Conservation (phyloP, 2,797 vertebrate genomes). For the Dryobates pubescens region DNA sequence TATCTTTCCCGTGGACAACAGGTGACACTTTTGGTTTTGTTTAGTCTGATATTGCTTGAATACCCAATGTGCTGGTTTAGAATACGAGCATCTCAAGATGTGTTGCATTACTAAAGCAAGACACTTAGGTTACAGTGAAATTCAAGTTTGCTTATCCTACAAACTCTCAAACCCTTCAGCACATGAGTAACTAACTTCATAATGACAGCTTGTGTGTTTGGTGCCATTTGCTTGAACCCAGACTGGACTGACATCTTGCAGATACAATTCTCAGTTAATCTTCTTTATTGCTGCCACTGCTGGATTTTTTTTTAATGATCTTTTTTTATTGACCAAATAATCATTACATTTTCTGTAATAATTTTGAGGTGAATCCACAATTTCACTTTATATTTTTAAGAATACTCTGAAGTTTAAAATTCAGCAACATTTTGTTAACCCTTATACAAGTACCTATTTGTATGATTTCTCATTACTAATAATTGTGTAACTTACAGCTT, state of each 20-base stretch:
- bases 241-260: not conserved
- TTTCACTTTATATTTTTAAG: not conserved
- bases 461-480: not conserved
- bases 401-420: not conserved
- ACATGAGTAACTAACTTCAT: not conserved
- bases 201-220: not conserved
- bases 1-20: not conserved
- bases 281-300: not conserved
- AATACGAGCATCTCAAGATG: not conserved
- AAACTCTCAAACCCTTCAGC: not conserved
- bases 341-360: not conserved
- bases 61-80: not conserved
- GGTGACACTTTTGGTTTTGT: not conserved
- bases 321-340: not conserved
- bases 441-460: not conserved
- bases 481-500: constrained; percentile 24
- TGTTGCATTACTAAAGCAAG: not conserved
- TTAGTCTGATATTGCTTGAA: not conserved
- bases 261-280: not conserved
- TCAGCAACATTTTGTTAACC: not conserved
- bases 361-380: not conserved
- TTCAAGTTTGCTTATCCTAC: not conserved
- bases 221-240: not conserved
- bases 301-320: not conserved
- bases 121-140: not conserved